These are phyloP conservation scores for Lates japonicus DNA, from an alignment of 2,797 vertebrate genomes.

Conservation along the genomic window DNA sequence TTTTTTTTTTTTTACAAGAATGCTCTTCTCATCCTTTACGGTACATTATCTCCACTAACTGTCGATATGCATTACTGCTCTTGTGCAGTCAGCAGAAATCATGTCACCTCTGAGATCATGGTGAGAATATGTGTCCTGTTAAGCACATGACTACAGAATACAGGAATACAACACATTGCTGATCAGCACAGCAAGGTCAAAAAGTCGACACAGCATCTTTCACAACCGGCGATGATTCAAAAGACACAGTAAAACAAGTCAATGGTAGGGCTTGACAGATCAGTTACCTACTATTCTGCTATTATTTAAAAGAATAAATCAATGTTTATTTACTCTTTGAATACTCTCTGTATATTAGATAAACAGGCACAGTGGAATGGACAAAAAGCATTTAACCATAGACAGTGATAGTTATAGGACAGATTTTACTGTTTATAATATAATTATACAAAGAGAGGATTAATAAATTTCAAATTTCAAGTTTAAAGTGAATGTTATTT, in stretches of 20 bases:
- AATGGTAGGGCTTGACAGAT: neutral
- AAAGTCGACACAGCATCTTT: neutral
- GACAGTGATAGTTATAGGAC: neutral
- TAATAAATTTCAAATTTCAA: neutral
- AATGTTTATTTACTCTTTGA: too few species aligned
- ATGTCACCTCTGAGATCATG: conserved; percentile 13
- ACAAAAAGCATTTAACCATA: neutral
- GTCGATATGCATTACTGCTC: neutral
- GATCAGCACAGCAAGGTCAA: neutral
- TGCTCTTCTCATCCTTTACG: neutral
- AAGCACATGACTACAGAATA: neutral
- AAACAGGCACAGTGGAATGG: neutral
- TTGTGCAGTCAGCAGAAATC: conserved; percentile 26
- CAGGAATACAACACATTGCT: neutral
- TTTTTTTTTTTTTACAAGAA: neutral
- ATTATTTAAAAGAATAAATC: neutral
- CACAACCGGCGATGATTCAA: neutral
- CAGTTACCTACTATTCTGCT: neutral
- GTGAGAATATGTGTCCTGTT: conserved; percentile 3
- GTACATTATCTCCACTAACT: neutral
- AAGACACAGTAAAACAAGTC: neutral
- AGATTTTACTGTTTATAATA: neutral
- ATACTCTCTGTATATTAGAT: neutral
- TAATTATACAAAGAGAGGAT: neutral
- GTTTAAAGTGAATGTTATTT: neutral